These are phyloP conservation scores for Drosophila kanapiae DNA, from an alignment of 1,140 invertebrate species.

Conservation along the genomic window DNA sequence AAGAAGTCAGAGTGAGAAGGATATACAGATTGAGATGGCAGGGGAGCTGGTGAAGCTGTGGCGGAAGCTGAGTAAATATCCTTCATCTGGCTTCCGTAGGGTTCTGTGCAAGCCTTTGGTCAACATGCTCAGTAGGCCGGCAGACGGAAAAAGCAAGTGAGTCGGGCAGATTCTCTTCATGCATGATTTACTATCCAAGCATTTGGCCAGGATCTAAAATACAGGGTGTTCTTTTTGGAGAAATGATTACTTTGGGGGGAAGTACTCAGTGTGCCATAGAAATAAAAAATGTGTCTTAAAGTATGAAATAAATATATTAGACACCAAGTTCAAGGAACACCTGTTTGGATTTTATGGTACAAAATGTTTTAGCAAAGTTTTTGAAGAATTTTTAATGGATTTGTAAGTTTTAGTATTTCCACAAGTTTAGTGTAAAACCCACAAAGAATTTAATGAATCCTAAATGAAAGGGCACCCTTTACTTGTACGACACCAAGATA, in stretches of 20 bases:
- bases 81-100: conserved; percentile 25
- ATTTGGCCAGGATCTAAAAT: not conserved
- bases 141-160: conserved; percentile 14
- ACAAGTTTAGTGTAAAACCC: too few species aligned
- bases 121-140: conserved; percentile 26
- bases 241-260: too few species aligned
- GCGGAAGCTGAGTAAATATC: conserved; percentile 30
- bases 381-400: too few species aligned
- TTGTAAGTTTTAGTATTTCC: too few species aligned
- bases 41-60: not conserved
- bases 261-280: not conserved
- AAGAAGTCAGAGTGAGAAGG: not conserved
- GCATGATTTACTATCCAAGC: conserved; percentile 46
- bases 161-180: conserved; percentile 31
- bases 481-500: not conserved
- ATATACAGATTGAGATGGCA: not conserved
- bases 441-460: too few species aligned
- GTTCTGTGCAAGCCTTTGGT: conserved; percentile 26
- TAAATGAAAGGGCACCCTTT: too few species aligned
- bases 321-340: too few species aligned
- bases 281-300: not conserved
- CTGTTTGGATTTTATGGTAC: too few species aligned
- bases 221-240: conserved; percentile 19
- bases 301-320: too few species aligned
- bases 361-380: too few species aligned